Evolutionary conservation across 2,797 vertebrate species (phyloP), one percentile per base, ranked within the genome.

Genomic region (Loris lydekkerianus): DNA sequence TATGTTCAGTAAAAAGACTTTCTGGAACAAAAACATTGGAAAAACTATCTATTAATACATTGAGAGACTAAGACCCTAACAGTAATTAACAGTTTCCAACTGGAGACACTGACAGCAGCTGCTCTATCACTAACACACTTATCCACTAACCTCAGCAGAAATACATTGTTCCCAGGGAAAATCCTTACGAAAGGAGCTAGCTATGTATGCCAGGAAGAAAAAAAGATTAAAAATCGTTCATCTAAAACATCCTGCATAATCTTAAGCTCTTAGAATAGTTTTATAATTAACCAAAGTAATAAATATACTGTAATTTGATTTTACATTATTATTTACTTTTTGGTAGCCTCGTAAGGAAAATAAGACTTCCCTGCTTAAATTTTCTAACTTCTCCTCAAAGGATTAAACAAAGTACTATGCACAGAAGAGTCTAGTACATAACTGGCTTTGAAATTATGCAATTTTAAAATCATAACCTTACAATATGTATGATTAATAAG

Each of bases 331-430:
- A 67, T 63, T 83, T 72, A 85, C 20, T 80, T 89, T 86, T 43
- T 46, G 37, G 29, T 60, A 49, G 11, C 61, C 67, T 34, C 88
- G 61, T 65, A 78, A 94, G 46, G 27, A 92, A 89, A 75, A 46
- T 82, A 92, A 86, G 82, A 67, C 5, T 78, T 69, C 31, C 20
- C 27, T 49, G 49, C 17, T 90, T 87, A 81, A 86, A 76, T 37
- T 84, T 80, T 72, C 49, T 86, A 89, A 86, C 43, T 80, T 91
- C 43, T 93, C 72, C n/a, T 92, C 46, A 94, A 10, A 84, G 60
- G 31, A 93, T 61, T 89, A 94, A 95, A 78, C 17, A 96, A 56
- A 75, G 58, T 56, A 17, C 53, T 78, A 87, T 14, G 49, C 69
- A 86, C 4, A 61, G 29, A 82, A 34, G 9, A 69, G 2, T 84